Conservation (phyloP, 2,888 invertebrate genomes). For the Eugnorisma glareosa region DNA sequence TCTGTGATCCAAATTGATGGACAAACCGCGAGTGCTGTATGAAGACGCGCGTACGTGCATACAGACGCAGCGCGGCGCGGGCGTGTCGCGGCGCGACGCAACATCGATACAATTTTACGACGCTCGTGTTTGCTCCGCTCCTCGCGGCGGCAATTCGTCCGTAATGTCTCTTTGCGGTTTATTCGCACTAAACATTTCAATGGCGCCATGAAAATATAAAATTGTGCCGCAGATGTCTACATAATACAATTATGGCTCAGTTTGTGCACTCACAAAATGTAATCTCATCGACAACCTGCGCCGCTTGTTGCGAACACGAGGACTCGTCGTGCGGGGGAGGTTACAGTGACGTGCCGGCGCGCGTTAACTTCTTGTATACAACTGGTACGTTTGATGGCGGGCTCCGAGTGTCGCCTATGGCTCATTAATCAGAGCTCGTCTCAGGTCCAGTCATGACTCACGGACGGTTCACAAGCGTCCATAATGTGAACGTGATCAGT, state of each 20-base stretch:
- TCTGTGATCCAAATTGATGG: constrained; percentile 4
- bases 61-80: background rate
- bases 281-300: constrained; percentile 27
- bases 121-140: constrained; percentile 9
- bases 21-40: background rate
- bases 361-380: background rate
- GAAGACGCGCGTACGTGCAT: background rate
- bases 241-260: constrained; percentile 49
- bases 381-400: background rate
- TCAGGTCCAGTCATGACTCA: background rate
- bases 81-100: background rate
- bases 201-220: constrained; percentile 47
- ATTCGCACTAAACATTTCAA: constrained; percentile 48
- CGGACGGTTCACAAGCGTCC: constrained; percentile 1
- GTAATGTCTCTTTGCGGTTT: constrained; percentile 44
- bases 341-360: background rate
- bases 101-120: constrained; percentile 51
- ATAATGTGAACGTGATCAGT: constrained; percentile 36
- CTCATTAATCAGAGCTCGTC: constrained; percentile 27
- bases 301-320: constrained; percentile 7
- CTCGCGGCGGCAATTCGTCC: constrained; percentile 24
- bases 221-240: constrained; percentile 32
- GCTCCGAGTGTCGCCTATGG: background rate
- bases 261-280: constrained; percentile 36
- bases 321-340: background rate